Percentiles rank a stretch among this genome's conserved stretches.
These are phyloP conservation scores for Dolichomitus sp. DNA, from an alignment of 2,888 invertebrate genomes.

Conservation along the genomic window DNA sequence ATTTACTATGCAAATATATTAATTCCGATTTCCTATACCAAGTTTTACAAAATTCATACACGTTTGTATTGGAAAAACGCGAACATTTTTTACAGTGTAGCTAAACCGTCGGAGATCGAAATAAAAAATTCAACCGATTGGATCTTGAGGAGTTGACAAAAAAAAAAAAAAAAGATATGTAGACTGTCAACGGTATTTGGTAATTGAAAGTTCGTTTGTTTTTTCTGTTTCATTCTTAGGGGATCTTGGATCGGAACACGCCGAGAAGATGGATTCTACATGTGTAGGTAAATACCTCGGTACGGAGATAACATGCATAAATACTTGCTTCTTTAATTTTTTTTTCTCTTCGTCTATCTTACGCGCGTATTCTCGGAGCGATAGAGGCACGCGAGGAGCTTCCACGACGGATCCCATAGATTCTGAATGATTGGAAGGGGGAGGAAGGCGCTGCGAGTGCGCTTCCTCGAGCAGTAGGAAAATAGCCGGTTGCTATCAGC, in stretches of 20 bases:
- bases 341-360: slow-evolving; percentile 29
- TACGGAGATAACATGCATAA: slow-evolving; percentile 58
- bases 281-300: slow-evolving; percentile 50
- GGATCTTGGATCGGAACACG: slow-evolving; percentile 54
- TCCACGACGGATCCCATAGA: slow-evolving; percentile 43
- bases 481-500: slow-evolving; percentile 44
- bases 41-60: too few species aligned
- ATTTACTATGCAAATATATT: too few species aligned
- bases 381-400: slow-evolving; percentile 53
- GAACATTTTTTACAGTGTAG: too few species aligned
- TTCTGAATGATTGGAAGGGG: slow-evolving; percentile 41
- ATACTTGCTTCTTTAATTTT: slow-evolving; percentile 49
- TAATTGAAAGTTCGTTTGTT: background rate
- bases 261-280: slow-evolving; percentile 39
- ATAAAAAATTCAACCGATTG: too few species aligned
- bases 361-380: slow-evolving; percentile 50
- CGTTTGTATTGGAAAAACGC: too few species aligned
- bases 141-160: too few species aligned
- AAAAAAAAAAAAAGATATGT: too few species aligned
- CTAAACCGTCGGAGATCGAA: too few species aligned
- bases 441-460: slow-evolving; percentile 1
- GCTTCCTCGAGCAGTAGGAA: slow-evolving; percentile 39
- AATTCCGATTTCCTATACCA: too few species aligned
- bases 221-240: too few species aligned
- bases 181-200: background rate